phyloP scores from a whole-genome alignment of 2,888 invertebrate genomes.

The Marronus borbonicus region DNA sequence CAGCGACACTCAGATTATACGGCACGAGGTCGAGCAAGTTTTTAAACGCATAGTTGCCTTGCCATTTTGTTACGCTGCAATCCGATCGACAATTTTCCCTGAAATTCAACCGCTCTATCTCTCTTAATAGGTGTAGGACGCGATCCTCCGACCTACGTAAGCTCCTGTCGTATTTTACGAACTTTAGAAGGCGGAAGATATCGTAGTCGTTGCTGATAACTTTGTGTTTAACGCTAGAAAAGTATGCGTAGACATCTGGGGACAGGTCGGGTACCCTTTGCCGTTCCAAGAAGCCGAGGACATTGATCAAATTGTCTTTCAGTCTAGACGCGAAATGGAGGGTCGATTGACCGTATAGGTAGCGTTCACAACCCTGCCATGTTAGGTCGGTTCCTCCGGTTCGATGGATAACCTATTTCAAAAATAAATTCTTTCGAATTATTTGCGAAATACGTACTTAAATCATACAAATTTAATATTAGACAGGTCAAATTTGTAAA shows the following conservation, averaged over 20 bases:
- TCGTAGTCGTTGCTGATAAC: neutral
- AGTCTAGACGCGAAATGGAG: neutral
- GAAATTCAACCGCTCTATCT: neutral
- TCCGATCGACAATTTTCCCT: neutral
- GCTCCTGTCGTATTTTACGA: neutral
- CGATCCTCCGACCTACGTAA: neutral
- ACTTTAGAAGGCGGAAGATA: neutral
- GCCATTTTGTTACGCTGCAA: slow-evolving; percentile 7
- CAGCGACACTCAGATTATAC: neutral
- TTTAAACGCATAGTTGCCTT: neutral
- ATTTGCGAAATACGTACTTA: too few species aligned
- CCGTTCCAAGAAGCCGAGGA: neutral
- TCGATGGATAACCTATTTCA: neutral
- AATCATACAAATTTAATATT: too few species aligned
- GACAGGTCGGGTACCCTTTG: neutral
- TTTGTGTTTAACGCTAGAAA: neutral
- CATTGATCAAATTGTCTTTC: slow-evolving; percentile 16
- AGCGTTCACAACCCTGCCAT: neutral
- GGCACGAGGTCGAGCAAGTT: neutral
- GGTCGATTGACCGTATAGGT: neutral
- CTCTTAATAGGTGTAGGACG: neutral
- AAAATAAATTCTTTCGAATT: neutral
- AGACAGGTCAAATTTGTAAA: too few species aligned
- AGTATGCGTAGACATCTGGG: neutral
- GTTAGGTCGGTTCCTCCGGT: neutral